These are phyloP conservation scores for Lasioglossum figueresi DNA, from an alignment of 2,888 invertebrate species.

Conservation along the genomic window DNA sequence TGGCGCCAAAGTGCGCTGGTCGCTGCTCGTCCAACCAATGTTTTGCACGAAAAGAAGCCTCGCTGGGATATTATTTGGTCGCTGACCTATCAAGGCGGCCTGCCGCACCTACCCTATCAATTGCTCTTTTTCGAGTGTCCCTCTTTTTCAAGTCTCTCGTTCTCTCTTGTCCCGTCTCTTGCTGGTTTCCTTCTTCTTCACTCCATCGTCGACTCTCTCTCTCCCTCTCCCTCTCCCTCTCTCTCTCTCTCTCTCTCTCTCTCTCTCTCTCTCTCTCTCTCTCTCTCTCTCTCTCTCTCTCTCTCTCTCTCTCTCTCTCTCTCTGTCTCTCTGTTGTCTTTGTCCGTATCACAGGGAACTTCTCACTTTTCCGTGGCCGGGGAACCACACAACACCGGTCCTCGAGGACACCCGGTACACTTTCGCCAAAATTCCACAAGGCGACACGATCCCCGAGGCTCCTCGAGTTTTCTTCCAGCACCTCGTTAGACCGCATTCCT, in stretches of 20 bases:
- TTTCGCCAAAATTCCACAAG: slow-evolving; percentile 63
- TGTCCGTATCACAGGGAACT: not conserved
- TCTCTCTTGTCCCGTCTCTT: not conserved
- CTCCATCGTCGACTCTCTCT: not conserved
- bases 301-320: not conserved
- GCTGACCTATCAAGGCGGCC: slow-evolving; percentile 54
- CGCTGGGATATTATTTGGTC: slow-evolving; percentile 56
- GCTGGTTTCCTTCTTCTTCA: slow-evolving; percentile 2
- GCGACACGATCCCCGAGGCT: slow-evolving; percentile 30
- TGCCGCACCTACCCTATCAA: slow-evolving; percentile 47
- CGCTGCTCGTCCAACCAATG: slow-evolving; percentile 19
- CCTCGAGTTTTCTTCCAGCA: slow-evolving; percentile 62
- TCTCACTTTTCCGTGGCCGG: slow-evolving; percentile 16
- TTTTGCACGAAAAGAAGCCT: slow-evolving; percentile 30
- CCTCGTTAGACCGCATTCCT: slow-evolving; percentile 72
- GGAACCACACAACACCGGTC: slow-evolving; percentile 15
- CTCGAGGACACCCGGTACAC: slow-evolving; percentile 68
- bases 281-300: not conserved
- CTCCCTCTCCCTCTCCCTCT: too few species aligned
- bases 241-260: not conserved
- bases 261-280: not conserved
- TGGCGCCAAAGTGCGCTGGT: slow-evolving; percentile 57
- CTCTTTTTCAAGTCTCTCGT: slow-evolving; percentile 37
- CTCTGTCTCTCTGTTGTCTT: not conserved
- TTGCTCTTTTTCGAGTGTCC: slow-evolving; percentile 46